Evolutionary conservation across 2,113 vertebrate genomes (phyloP).

Genomic region (Dasypus novemcinctus): DNA sequence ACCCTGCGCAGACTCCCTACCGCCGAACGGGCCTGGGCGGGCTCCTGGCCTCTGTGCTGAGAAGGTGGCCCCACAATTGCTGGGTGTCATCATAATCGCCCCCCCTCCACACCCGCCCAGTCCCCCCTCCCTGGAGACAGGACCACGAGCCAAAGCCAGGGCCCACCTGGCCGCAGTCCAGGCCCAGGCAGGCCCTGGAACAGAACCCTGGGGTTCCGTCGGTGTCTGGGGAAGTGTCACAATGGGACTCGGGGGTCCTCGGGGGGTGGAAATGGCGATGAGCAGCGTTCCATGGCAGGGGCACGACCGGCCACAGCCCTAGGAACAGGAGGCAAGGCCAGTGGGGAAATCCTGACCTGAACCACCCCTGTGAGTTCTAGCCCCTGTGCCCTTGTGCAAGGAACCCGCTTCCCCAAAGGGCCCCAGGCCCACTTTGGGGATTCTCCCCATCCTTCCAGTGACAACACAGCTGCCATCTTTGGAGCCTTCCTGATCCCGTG

Average conservation of each 20-base stretch:
- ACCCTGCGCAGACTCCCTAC: neutral
- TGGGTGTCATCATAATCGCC: neutral
- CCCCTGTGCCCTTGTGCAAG: neutral
- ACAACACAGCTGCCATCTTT: neutral
- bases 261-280: neutral
- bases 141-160: slow-evolving; percentile 11
- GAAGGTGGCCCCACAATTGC: neutral
- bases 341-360: neutral
- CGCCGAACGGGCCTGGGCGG: neutral
- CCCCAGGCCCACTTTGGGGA: neutral
- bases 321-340: neutral
- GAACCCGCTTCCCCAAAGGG: neutral
- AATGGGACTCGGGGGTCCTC: neutral
- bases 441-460: neutral
- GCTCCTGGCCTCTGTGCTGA: neutral
- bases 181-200: neutral
- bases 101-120: neutral
- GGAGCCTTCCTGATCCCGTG: neutral
- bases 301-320: neutral
- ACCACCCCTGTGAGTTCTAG: neutral
- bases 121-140: neutral
- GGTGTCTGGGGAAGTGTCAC: slow-evolving; percentile 42
- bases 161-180: slow-evolving; percentile 22
- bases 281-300: neutral
- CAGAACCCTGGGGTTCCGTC: neutral